Base-by-base conservation (phyloP, 2,113 vertebrate genomes). In the Clarias macrocephalus region DNA sequence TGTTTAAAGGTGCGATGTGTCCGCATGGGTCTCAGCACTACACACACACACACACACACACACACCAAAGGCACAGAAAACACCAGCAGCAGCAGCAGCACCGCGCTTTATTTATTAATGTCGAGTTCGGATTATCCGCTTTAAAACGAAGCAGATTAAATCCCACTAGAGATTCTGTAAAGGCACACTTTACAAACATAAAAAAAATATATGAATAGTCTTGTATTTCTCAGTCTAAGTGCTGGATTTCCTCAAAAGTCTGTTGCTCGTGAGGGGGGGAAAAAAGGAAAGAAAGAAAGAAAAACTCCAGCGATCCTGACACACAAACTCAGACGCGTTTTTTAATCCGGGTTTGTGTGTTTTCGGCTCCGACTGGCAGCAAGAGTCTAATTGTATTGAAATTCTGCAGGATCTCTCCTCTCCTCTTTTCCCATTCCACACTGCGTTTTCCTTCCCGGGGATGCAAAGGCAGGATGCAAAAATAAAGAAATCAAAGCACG, bases 391-490 rank as follows among this genome's bases (percentile, higher is more conserved):
- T 72, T 70, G 12, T 68, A 25, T n/a, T 82, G 19, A 57, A 86
- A 59, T 68, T 86, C 65, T 63, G 68, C 42, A 63, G 25, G 86
- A 80, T 88, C 70, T 89, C 84, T 89, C 92, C 70, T 89, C 84
- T 89, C 92, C 54, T 91, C 91, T 93, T 7, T 91, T 94, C 93
- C 93, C 94, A 94, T 95, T 92, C 48, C 48, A 48, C 48, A 48
- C 12, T 79, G 28, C 30, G 75, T 62, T 81, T 80, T 85, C 59
- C 59, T 62, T 42, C 16, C 19, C 7, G 21, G 19, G 23, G 19
- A 37, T 80, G 2, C 48, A 48, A 48, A 48, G 7, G 48, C 21
- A 60, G 57, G 30, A 80, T 80, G 79, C 79, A 62, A 30, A 28
- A 80, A 33, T 21, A 68, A n/a, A 76, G 15, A 10, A 59, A 72